A percentile compares a stretch with the other conserved stretches of the same genome.
phyloP scores from a whole-genome alignment of 2,888 invertebrate species.

The Apeira syringaria region DNA sequence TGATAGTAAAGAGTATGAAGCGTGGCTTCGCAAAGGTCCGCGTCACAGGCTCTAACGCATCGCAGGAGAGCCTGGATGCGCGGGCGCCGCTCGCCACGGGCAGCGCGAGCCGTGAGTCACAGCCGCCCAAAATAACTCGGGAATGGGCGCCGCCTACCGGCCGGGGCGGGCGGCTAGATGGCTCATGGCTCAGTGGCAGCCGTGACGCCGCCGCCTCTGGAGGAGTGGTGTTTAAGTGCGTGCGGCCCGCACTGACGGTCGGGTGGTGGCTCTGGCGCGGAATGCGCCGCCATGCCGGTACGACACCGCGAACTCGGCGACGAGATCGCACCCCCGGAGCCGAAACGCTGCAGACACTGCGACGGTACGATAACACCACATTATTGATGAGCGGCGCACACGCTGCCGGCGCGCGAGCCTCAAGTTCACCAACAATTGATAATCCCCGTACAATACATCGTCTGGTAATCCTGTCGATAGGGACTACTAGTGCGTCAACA shows the following conservation, averaged over 20 bases:
- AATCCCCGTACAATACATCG: constrained; percentile 31
- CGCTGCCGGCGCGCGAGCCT: constrained; percentile 29
- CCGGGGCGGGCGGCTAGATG: constrained; percentile 77
- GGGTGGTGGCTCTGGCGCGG: constrained; percentile 78
- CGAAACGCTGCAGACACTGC: constrained; percentile 96
- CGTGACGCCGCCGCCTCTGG: constrained; percentile 77
- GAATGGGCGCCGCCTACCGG: constrained; percentile 81
- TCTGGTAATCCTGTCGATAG: constrained; percentile 29
- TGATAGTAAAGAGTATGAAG: too few relatives aligned
- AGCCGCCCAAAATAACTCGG: constrained; percentile 73
- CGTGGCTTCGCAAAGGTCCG: not conserved
- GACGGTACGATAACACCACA: constrained; percentile 86
- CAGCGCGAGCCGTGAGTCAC: constrained; percentile 75
- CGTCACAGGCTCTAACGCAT: constrained; percentile 50
- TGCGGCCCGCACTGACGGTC: constrained; percentile 62
- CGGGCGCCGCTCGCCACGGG: constrained; percentile 67
- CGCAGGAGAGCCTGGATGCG: constrained; percentile 66
- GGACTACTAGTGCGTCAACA: not conserved
- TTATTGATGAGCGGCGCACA: constrained; percentile 41
- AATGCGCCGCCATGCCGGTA: constrained; percentile 84
- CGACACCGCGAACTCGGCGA: constrained; percentile 83
- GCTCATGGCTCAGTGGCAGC: constrained; percentile 78
- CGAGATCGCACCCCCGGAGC: constrained; percentile 87
- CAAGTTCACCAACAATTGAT: constrained; percentile 24
- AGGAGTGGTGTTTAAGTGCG: constrained; percentile 66